A percentile compares a stretch with the other conserved stretches of the same genome.
Conservation (phyloP, 2,888 invertebrate genomes). For the Entomobrya multifasciata region DNA sequence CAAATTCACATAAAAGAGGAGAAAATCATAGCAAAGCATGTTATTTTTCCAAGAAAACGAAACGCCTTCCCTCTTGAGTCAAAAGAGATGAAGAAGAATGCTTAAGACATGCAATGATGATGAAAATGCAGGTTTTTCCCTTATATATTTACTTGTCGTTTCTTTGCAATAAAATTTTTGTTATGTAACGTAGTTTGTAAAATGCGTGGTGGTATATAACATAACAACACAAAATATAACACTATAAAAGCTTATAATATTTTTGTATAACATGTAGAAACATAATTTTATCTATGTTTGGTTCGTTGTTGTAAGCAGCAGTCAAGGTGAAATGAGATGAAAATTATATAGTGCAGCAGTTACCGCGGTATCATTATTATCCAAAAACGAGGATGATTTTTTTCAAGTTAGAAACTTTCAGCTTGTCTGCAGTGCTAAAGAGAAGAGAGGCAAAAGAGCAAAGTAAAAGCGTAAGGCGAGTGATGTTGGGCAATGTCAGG, state of each 20-base stretch:
- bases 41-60: conserved; percentile 73
- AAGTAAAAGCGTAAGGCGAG: conserved; percentile 67
- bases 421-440: neutral
- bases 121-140: conserved; percentile 26
- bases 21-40: conserved; percentile 63
- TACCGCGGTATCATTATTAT: conserved; percentile 72
- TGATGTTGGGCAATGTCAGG: conserved; percentile 73
- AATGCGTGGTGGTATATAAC: neutral
- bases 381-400: conserved; percentile 71
- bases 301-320: conserved; percentile 52
- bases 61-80: conserved; percentile 72
- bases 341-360: conserved; percentile 75
- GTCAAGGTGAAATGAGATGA: conserved; percentile 75
- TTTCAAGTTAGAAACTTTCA: conserved; percentile 55
- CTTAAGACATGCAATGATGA: conserved; percentile 71
- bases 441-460: conserved; percentile 44
- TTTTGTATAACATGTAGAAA: neutral
- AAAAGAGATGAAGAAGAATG: conserved; percentile 47
- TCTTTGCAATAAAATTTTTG: conserved; percentile 62
- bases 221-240: too few species aligned
- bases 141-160: conserved; percentile 40
- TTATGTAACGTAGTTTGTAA: conserved; percentile 56
- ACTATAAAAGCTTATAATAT: neutral
- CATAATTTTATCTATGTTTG: conserved; percentile 31
- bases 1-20: conserved; percentile 64